phyloP scores from a whole-genome alignment of 2,113 vertebrate genomes.

The Chloropsis hardwickii region DNA sequence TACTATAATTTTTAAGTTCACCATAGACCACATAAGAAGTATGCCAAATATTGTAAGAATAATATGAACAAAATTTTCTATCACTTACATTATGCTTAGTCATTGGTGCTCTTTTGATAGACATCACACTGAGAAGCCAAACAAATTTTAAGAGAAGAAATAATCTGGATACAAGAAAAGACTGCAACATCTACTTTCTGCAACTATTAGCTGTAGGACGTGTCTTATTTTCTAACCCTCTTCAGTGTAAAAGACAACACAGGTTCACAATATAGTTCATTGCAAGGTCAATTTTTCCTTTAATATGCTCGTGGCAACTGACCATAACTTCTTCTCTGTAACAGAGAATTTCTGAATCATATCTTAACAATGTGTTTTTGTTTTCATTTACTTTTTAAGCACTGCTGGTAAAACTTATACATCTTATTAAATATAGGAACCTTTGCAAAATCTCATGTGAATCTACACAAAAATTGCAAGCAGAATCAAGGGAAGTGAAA shows the following conservation, averaged over 20 bases:
- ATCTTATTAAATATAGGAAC: not conserved
- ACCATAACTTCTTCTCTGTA: not conserved
- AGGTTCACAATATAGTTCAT: not conserved
- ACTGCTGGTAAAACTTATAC: conserved; percentile 10
- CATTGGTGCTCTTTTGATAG: not conserved
- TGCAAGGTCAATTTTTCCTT: not conserved
- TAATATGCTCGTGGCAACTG: not conserved
- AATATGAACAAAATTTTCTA: not conserved
- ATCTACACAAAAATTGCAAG: not conserved
- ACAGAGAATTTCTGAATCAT: not conserved
- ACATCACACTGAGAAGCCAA: not conserved
- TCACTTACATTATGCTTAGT: not conserved
- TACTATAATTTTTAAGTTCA: not conserved
- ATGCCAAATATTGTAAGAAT: not conserved
- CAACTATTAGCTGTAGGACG: not conserved
- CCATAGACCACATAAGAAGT: accelerated
- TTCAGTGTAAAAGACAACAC: not conserved
- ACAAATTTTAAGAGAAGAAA: conserved; percentile 34
- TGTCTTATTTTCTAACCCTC: not conserved
- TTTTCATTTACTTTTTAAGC: not conserved
- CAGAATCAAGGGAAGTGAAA: not conserved
- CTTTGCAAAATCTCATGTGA: not conserved
- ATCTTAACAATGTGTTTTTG: not conserved
- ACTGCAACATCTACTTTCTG: not conserved
- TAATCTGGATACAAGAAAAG: not conserved